Evolutionary conservation across 2,113 vertebrate genomes (phyloP).

Genomic region (Rallus limicola): DNA sequence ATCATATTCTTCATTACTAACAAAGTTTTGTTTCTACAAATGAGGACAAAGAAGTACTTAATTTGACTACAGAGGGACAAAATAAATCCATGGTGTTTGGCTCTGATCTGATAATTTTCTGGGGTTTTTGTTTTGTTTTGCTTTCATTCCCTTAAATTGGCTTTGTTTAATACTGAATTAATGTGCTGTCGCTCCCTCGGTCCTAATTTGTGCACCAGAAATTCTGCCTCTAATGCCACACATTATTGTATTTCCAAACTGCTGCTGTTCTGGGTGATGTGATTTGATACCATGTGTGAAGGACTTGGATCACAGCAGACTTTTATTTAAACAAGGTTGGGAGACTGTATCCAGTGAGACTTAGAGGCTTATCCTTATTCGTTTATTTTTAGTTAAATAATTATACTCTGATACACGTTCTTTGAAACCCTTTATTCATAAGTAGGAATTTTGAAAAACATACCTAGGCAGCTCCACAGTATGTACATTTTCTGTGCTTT

Average conservation of each 20-base stretch:
- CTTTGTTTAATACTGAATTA: constrained; percentile 19
- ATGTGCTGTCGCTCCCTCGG: constrained; percentile 29
- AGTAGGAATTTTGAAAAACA: background rate
- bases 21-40: background rate
- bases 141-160: constrained; percentile 31
- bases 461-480: background rate
- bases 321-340: background rate
- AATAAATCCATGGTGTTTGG: constrained; percentile 14
- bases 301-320: constrained; percentile 18
- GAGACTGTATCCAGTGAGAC: background rate
- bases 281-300: constrained; percentile 47
- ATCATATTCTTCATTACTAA: background rate
- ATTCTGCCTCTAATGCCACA: constrained; percentile 9
- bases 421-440: background rate
- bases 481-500: background rate
- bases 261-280: constrained; percentile 6
- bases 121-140: background rate
- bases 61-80: background rate
- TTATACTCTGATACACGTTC: background rate
- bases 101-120: constrained; percentile 17
- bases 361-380: background rate
- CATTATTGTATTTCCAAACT: constrained; percentile 8
- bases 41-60: background rate
- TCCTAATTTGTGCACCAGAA: constrained; percentile 53
- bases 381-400: constrained; percentile 11